Evolutionary conservation across 2,888 invertebrate species (phyloP).

Genomic region (Scaptomyza reducta): DNA sequence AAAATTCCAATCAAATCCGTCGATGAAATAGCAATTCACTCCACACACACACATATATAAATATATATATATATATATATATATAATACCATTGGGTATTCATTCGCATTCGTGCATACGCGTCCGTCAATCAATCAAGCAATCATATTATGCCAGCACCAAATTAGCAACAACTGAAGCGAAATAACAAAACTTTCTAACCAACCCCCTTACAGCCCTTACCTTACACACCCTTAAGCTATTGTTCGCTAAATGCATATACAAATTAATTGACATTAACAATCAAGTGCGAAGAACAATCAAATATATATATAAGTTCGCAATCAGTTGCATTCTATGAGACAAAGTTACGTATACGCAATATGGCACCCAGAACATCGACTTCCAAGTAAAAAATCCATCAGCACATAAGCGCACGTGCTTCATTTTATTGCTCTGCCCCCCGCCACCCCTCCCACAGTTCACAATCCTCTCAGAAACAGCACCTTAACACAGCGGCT

Average conservation of each 20-base stretch:
- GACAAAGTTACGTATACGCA: constrained; percentile 42
- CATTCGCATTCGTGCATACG: constrained; percentile 32
- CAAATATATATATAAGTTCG: not conserved
- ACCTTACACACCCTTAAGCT: not conserved
- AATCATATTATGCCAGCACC: constrained; percentile 65
- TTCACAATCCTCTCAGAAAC: too few species aligned
- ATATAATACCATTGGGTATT: constrained; percentile 41
- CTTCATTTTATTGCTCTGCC: constrained; percentile 15
- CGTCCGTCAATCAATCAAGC: constrained; percentile 49
- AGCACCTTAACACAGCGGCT: not conserved
- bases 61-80: constrained; percentile 16
- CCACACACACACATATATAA: constrained; percentile 41
- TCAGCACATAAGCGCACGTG: constrained; percentile 37
- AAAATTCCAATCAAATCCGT: constrained; percentile 7
- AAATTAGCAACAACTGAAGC: constrained; percentile 58
- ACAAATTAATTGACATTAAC: constrained; percentile 47
- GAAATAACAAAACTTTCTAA: constrained; percentile 17
- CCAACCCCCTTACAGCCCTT: not conserved
- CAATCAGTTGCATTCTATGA: constrained; percentile 10
- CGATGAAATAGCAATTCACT: constrained; percentile 64
- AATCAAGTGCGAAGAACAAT: not conserved
- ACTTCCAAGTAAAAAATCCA: constrained; percentile 42
- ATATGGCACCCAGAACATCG: constrained; percentile 6
- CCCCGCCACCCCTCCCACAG: too few species aligned
- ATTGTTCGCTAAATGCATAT: constrained; percentile 34